Conservation (phyloP, 1,140 invertebrate species). For the Orchestia grillus region DNA sequence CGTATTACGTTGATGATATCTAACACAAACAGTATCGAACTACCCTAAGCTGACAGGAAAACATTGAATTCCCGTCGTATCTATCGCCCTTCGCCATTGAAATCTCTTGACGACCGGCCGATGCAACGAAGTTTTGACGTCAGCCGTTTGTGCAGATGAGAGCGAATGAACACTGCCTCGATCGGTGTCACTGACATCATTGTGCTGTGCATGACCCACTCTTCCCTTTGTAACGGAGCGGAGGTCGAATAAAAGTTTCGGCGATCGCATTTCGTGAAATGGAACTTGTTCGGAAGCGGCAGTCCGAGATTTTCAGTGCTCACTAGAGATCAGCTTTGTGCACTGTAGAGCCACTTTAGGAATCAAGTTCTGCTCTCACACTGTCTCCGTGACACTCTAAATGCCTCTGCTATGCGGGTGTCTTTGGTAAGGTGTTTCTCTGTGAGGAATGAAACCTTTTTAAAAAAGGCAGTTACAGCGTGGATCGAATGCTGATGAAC, state of each 20-base stretch:
- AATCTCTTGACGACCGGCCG: not conserved
- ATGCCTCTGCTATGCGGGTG: not conserved
- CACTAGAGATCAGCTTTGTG: not conserved
- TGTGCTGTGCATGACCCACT: not conserved
- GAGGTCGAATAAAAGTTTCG: not conserved
- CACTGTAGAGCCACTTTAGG: not conserved
- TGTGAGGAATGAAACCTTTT: no score
- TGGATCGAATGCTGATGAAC: no score
- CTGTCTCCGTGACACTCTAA: not conserved
- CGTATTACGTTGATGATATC: not conserved
- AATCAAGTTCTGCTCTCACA: not conserved
- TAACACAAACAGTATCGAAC: not conserved
- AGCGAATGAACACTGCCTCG: not conserved
- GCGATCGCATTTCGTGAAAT: not conserved
- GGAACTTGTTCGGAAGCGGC: not conserved
- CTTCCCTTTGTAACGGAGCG: not conserved
- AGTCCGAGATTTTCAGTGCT: not conserved
- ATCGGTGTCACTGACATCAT: not conserved
- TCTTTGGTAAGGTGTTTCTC: no score
- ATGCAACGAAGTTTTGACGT: not conserved
- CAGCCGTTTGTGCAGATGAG: not conserved
- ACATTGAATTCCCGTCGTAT: not conserved
- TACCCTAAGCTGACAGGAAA: not conserved
- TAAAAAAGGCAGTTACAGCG: no score
- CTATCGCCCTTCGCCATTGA: not conserved